Percentiles rank a stretch among this genome's conserved stretches.
Conservation (phyloP, 2,113 vertebrate genomes). For the Alethe castanea region DNA sequence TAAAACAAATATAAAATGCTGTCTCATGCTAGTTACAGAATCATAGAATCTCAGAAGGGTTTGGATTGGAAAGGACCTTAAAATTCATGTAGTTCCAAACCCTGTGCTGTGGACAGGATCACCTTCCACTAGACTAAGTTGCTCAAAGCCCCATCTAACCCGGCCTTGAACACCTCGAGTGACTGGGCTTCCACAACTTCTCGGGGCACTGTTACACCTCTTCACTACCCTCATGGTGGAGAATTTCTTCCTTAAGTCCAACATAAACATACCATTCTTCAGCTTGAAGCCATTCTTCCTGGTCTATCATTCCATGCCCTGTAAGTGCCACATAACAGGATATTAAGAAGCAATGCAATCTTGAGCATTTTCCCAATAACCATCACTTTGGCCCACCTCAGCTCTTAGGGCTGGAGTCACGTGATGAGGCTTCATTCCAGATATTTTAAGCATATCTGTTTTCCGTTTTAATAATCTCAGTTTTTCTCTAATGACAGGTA, state of each 20-base stretch:
- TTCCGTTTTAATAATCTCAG: not conserved
- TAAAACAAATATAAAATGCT: not conserved
- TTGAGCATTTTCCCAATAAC: not conserved
- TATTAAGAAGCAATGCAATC: not conserved
- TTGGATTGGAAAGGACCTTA: not conserved
- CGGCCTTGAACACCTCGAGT: not conserved
- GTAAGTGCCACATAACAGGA: not conserved
- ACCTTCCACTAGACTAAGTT: not conserved
- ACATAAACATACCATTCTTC: accelerated
- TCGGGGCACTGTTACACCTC: not conserved
- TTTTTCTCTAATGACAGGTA: not conserved
- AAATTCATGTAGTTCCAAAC: not conserved
- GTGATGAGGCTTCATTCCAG: not conserved
- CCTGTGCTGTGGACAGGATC: not conserved
- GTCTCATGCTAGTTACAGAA: not conserved
- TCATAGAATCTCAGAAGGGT: not conserved
- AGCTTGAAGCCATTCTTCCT: not conserved
- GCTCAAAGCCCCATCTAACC: accelerated
- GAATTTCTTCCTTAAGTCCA: not conserved
- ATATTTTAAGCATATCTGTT: not conserved
- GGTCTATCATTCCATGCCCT: not conserved
- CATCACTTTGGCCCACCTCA: not conserved
- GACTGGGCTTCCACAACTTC: not conserved
- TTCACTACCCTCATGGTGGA: not conserved
- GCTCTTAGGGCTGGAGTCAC: not conserved